Percentiles rank a stretch among this genome's conserved stretches.
These are phyloP conservation scores for Panurus biarmicus DNA, from an alignment of 2,113 vertebrate species.

Conservation along the genomic window DNA sequence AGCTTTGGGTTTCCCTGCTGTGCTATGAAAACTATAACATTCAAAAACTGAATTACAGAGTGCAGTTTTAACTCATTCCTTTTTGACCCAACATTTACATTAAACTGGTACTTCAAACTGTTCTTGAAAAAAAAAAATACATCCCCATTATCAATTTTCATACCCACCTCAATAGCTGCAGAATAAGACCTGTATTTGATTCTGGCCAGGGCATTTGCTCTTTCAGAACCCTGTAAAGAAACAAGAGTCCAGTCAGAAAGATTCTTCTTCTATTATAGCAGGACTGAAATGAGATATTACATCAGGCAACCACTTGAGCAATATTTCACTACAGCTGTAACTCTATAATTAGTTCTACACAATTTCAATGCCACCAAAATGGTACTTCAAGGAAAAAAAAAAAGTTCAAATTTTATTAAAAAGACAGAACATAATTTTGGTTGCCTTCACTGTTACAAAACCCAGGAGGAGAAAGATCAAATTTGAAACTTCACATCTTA, in stretches of 20 bases:
- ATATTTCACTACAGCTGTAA: not conserved
- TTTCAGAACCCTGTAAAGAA: constrained; percentile 74
- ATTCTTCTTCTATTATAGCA: not conserved
- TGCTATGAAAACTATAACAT: not conserved
- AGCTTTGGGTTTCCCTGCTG: not conserved
- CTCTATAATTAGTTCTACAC: not conserved
- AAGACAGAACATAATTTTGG: not conserved
- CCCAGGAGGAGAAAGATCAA: not conserved
- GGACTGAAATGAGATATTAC: not conserved
- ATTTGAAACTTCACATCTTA: not conserved
- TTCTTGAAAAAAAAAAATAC: not conserved
- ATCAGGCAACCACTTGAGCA: not conserved
- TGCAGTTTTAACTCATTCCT: not conserved
- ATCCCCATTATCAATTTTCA: not conserved
- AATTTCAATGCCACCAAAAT: not conserved
- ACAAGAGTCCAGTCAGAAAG: not conserved
- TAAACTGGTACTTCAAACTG: not conserved
- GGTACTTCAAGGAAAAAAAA: not conserved
- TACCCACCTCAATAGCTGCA: constrained; percentile 76
- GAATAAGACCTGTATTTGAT: constrained; percentile 87
- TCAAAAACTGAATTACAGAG: not conserved
- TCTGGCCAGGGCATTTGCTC: constrained; percentile 78
- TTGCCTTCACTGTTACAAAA: not conserved
- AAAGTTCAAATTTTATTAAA: not conserved
- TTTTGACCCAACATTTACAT: not conserved